Base-by-base conservation (phyloP, 1,140 invertebrate genomes). In the Bombus polaris region DNA sequence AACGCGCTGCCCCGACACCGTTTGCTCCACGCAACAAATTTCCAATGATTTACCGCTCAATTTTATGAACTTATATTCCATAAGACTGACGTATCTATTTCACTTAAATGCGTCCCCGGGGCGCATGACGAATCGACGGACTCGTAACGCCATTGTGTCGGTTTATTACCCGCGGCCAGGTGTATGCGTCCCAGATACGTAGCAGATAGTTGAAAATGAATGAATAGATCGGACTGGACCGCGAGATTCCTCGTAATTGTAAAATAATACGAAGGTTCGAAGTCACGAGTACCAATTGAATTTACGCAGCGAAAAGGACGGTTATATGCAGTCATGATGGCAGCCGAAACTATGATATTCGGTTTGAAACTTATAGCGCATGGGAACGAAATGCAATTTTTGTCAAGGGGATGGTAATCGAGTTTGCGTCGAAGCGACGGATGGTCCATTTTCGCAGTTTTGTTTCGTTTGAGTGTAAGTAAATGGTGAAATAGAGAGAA, bases 31-130 rank as follows among this genome's bases (percentile, higher is more conserved):
- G 84, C 74, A 92, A 92, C 87, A 93, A 94, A 93, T 91, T 85
- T 84, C 82, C 89, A 59, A 86, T 95, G 94, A 95, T 95, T 95
- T 95, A 95, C 91, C 78, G 92, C 91, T 92, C 91, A 94, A 94
- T 94, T 94, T 93, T 93, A 91, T 87, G 88, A 92, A 94, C 93
- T 94, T 94, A 94, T 94, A 95, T 94, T 94, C 93, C 92, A 93
- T 93, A 92, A 93, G 87, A 82, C 88, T 92, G 92, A 94, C 93
- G 93, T 94, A 93, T 94, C 93, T 94, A 93, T 94, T 94, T 95
- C 93, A 94, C 93, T 95, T 94, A 92, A 90, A 81, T 81, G 88
- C 89, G 75, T 87, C 89, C 92, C 72, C 72, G 71, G 78, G 92
- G 88, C 83, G 81, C 84, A 42, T 87, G 88, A 90, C 86, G 89